Conservation (phyloP, 2,888 invertebrate species). For the Caenorhabditis wallacei region DNA sequence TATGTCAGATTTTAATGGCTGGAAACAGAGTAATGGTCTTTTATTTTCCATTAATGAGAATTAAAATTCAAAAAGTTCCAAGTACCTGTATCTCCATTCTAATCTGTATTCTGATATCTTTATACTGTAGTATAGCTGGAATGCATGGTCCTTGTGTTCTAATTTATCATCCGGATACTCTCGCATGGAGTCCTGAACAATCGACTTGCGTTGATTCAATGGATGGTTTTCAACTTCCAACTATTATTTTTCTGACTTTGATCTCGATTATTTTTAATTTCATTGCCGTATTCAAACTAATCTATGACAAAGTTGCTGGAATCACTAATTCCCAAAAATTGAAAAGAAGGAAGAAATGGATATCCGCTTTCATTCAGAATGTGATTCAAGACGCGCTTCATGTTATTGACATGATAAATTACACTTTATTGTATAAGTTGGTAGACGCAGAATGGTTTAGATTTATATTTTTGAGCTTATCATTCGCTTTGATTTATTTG, state of each 20-base stretch:
- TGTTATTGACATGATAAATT: slow-evolving; percentile 41
- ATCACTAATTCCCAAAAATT: slow-evolving; percentile 17
- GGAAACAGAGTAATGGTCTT: slow-evolving; percentile 18
- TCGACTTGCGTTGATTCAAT: slow-evolving; percentile 22
- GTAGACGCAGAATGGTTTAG: slow-evolving; percentile 28
- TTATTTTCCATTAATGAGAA: slow-evolving; percentile 21
- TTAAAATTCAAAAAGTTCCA: slow-evolving; percentile 26
- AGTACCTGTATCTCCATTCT: slow-evolving; percentile 17
- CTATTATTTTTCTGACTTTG: slow-evolving; percentile 12
- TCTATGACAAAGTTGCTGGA: slow-evolving; percentile 31
- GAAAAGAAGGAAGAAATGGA: slow-evolving; percentile 25
- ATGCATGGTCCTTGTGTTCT: slow-evolving; percentile 23
- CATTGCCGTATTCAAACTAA: slow-evolving; percentile 18
- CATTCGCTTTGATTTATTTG: slow-evolving; percentile 34
- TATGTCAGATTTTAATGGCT: slow-evolving; percentile 47
- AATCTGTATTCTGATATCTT: slow-evolving; percentile 3
- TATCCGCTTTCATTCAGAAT: slow-evolving; percentile 46
- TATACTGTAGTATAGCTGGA: slow-evolving; percentile 12
- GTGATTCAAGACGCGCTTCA: slow-evolving; percentile 52
- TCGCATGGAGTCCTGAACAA: slow-evolving; percentile 47
- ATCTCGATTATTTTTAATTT: slow-evolving; percentile 16
- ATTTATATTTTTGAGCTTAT: slow-evolving; percentile 38
- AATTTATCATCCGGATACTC: slow-evolving; percentile 46
- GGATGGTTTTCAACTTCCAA: slow-evolving; percentile 18
- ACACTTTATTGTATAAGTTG: slow-evolving; percentile 8